phyloP scores from a whole-genome alignment of 2,888 invertebrate genomes.

The Cremastinae sp. region DNA sequence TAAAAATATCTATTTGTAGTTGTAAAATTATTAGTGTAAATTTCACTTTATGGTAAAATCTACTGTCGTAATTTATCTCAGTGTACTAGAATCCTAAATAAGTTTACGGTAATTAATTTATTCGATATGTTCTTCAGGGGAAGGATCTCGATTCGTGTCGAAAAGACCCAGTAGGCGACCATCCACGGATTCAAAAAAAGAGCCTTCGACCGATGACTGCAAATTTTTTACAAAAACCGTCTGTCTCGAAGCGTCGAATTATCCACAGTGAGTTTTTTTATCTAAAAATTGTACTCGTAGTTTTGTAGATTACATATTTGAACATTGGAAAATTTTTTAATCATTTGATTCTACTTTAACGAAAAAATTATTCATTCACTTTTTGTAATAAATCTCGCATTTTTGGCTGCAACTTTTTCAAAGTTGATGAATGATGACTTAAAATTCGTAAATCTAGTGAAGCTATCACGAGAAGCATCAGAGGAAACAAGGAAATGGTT shows the following conservation, averaged over 20 bases:
- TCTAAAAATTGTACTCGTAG: too few relatives aligned
- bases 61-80: too few relatives aligned
- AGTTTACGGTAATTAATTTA: too few relatives aligned
- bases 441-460: slow-evolving; percentile 81
- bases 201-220: slow-evolving; percentile 81
- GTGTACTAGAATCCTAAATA: too few relatives aligned
- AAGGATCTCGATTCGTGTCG: slow-evolving; percentile 74
- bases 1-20: too few relatives aligned
- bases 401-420: neutral
- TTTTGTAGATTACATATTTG: too few relatives aligned
- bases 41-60: neutral
- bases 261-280: slow-evolving; percentile 86
- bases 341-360: neutral
- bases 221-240: slow-evolving; percentile 87
- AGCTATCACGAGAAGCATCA: slow-evolving; percentile 86
- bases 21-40: neutral
- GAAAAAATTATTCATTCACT: neutral
- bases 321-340: too few relatives aligned
- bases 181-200: slow-evolving; percentile 70
- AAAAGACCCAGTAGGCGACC: slow-evolving; percentile 73
- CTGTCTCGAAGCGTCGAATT: slow-evolving; percentile 88
- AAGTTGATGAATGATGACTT: neutral
- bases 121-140: slow-evolving; percentile 46
- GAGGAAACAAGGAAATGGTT: slow-evolving; percentile 86
- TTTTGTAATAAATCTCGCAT: neutral